A percentile compares a stretch with the other conserved stretches of the same genome.
phyloP scores from a whole-genome alignment of 2,888 invertebrate species.

The Zygogramma bicolorata region DNA sequence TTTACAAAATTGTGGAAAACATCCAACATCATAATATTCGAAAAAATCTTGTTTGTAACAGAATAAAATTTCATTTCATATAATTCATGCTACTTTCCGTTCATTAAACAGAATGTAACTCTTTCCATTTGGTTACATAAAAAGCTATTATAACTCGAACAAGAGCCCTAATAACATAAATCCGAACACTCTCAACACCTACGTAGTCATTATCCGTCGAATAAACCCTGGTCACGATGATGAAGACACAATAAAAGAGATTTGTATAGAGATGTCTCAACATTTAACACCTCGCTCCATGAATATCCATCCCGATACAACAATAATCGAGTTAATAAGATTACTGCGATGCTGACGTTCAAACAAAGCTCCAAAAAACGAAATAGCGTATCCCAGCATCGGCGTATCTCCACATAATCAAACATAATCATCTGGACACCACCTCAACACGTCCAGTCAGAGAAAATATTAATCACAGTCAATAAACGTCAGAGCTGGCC shows the following conservation, averaged over 20 bases:
- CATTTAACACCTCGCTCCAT: conserved; percentile 23
- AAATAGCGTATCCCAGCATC: conserved; percentile 32
- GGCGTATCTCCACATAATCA: conserved; percentile 52
- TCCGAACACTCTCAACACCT: background rate
- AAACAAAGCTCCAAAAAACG: conserved; percentile 41
- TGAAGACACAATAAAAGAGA: conserved; percentile 15
- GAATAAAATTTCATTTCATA: too few species aligned
- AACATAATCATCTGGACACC: conserved; percentile 51
- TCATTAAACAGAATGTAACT: too few species aligned
- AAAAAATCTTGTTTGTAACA: too few species aligned
- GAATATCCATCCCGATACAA: conserved; percentile 38
- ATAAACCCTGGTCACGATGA: background rate
- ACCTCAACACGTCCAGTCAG: conserved; percentile 51
- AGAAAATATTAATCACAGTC: conserved; percentile 53
- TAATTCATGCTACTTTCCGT: too few species aligned
- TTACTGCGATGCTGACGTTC: conserved; percentile 39
- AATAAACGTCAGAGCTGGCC: conserved; percentile 48
- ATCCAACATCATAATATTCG: too few species aligned
- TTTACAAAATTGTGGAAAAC: too few species aligned
- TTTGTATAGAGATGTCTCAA: conserved; percentile 27
- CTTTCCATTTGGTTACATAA: background rate
- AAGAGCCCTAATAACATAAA: conserved; percentile 2
- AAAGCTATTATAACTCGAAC: too few species aligned
- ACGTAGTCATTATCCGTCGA: background rate
- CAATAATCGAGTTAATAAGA: conserved; percentile 45